Evolutionary conservation across 2,888 invertebrate genomes (phyloP).

Genomic region (Nebria salina): DNA sequence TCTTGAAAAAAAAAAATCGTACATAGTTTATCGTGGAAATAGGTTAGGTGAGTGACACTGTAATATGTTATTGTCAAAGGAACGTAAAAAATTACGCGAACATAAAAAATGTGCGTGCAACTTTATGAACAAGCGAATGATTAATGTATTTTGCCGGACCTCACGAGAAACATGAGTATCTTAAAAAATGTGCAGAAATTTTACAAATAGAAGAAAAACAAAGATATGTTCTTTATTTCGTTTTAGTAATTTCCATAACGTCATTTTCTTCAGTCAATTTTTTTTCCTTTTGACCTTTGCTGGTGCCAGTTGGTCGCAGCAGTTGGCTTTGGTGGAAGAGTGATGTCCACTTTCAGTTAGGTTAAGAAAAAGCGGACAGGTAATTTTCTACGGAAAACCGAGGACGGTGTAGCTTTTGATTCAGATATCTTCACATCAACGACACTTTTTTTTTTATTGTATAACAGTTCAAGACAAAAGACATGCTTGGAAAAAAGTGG

Average conservation of each 20-base stretch:
- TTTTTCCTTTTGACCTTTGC: conserved; percentile 7
- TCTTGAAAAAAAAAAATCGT: neutral
- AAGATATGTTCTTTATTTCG: neutral
- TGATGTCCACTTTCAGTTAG: conserved; percentile 32
- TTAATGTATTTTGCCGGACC: conserved; percentile 28
- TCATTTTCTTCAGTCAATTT: conserved; percentile 17
- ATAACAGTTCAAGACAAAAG: conserved; percentile 34
- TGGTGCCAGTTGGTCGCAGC: neutral
- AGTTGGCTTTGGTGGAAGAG: conserved; percentile 10
- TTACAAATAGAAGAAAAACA: conserved; percentile 18
- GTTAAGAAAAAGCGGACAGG: conserved; percentile 38
- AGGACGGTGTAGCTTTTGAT: conserved; percentile 45
- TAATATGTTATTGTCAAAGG: neutral
- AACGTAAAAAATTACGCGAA: neutral
- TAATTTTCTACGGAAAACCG: conserved; percentile 45
- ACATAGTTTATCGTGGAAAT: neutral
- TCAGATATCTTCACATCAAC: conserved; percentile 42
- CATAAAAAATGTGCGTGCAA: too few relatives aligned
- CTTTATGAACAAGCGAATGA: neutral
- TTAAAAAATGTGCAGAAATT: neutral
- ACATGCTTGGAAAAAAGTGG: neutral
- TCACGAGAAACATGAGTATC: neutral
- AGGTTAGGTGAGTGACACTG: neutral
- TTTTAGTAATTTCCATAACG: conserved; percentile 21
- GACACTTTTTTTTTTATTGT: conserved; percentile 21